Evolutionary conservation across 2,888 invertebrate genomes (phyloP).

Genomic region (Netelia melanura): DNA sequence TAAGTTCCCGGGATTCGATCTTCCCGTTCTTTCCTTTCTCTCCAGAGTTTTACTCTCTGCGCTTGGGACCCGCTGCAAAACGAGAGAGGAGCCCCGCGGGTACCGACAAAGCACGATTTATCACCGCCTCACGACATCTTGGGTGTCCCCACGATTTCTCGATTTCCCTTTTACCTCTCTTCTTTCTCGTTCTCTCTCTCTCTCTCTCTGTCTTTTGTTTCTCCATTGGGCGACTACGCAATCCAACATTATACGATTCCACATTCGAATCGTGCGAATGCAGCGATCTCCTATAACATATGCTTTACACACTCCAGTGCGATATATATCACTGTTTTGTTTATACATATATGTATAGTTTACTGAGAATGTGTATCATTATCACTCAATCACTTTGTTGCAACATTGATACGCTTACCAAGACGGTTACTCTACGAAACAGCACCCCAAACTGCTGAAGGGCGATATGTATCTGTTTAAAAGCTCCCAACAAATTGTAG

Average conservation of each 20-base stretch:
- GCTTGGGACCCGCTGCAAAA: conserved; percentile 51
- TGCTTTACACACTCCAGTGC: neutral
- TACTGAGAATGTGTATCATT: neutral
- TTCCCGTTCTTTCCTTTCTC: conserved; percentile 34
- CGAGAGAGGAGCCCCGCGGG: conserved; percentile 62
- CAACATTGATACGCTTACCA: too few species aligned
- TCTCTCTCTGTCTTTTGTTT: conserved; percentile 13
- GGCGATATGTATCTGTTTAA: too few species aligned
- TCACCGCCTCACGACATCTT: conserved; percentile 62
- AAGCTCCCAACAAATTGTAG: too few species aligned
- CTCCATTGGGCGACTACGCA: conserved; percentile 9
- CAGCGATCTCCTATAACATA: neutral
- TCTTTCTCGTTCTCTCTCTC: neutral
- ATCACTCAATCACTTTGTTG: neutral
- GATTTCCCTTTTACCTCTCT: conserved; percentile 27
- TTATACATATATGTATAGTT: conserved; percentile 1
- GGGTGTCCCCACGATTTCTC: conserved; percentile 66
- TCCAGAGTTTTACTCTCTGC: conserved; percentile 41
- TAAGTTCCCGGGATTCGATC: conserved; percentile 69
- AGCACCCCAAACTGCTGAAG: too few species aligned
- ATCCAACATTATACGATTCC: conserved; percentile 51
- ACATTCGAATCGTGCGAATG: conserved; percentile 45
- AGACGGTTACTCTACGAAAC: too few species aligned
- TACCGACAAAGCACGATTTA: conserved; percentile 68
- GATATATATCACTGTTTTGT: neutral